Evolutionary conservation across 2,113 vertebrate species (phyloP).

Genomic region (Rhinichthys klamathensis): DNA sequence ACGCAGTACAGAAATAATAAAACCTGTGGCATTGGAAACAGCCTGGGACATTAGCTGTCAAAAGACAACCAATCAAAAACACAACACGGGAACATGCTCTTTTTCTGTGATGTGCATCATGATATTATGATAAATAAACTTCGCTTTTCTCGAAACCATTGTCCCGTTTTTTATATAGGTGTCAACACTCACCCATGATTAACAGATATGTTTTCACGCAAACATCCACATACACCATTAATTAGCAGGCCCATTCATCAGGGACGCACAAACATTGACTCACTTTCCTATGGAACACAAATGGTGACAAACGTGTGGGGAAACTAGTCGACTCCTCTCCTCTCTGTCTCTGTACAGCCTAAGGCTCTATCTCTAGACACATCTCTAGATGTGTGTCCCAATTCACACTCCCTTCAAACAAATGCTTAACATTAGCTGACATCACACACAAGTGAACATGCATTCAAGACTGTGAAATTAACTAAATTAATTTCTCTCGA

Average conservation of each 20-base stretch:
- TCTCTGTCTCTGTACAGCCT: neutral
- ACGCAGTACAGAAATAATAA: neutral
- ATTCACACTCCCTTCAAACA: neutral
- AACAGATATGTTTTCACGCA: neutral
- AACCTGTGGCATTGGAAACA: constrained; percentile 7
- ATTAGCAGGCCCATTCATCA: constrained; percentile 29
- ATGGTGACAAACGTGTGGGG: constrained; percentile 27
- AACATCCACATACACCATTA: constrained; percentile 21
- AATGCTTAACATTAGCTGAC: neutral
- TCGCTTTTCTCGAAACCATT: neutral
- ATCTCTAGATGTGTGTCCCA: neutral
- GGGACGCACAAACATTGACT: constrained; percentile 17
- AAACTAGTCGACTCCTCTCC: neutral
- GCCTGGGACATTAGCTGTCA: constrained; percentile 4
- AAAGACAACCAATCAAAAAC: constrained; percentile 27
- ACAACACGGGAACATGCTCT: neutral
- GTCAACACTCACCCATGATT: neutral
- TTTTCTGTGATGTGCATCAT: neutral
- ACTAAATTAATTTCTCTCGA: neutral
- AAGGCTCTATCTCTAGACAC: constrained; percentile 12
- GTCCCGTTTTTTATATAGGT: neutral
- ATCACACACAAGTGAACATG: neutral
- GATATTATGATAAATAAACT: neutral
- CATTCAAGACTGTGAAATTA: neutral
- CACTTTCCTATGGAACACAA: constrained; percentile 34